Percentiles rank a stretch among this genome's conserved stretches.
Conservation (phyloP, 2,797 vertebrate species). For the Hypotaenidia okinawae region DNA sequence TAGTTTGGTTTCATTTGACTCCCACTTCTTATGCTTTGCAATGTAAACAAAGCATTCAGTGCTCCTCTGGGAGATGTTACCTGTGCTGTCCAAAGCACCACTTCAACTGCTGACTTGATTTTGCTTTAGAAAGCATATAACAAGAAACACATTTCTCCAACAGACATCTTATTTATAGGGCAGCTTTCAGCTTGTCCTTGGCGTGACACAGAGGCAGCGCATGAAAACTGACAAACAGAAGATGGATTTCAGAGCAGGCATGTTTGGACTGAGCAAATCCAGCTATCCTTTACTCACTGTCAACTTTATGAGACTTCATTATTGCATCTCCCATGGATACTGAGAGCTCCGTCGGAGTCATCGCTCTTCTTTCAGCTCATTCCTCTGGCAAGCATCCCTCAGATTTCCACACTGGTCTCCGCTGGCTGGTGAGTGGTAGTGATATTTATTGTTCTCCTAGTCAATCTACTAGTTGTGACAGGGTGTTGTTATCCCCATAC, state of each 20-base stretch:
- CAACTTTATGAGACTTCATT: background rate
- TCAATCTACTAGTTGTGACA: background rate
- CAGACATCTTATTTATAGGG: background rate
- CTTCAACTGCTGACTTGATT: background rate
- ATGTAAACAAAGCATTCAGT: background rate
- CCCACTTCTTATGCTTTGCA: background rate
- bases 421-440: background rate
- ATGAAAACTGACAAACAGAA: background rate
- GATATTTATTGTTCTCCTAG: background rate
- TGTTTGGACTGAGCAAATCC: background rate
- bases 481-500: background rate
- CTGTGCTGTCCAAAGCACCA: background rate
- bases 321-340: background rate
- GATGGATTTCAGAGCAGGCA: background rate
- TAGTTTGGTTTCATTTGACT: background rate
- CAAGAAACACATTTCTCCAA: background rate
- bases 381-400: background rate
- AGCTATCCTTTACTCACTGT: background rate
- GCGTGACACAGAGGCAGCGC: background rate
- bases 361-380: background rate
- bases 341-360: background rate
- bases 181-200: conserved; percentile 14
- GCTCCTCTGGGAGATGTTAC: background rate
- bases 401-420: background rate
- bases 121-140: background rate